Evolutionary conservation across 2,888 invertebrate species (phyloP), one percentile per base, ranked within the genome.

Genomic region (Podotricha telesiphe): DNA sequence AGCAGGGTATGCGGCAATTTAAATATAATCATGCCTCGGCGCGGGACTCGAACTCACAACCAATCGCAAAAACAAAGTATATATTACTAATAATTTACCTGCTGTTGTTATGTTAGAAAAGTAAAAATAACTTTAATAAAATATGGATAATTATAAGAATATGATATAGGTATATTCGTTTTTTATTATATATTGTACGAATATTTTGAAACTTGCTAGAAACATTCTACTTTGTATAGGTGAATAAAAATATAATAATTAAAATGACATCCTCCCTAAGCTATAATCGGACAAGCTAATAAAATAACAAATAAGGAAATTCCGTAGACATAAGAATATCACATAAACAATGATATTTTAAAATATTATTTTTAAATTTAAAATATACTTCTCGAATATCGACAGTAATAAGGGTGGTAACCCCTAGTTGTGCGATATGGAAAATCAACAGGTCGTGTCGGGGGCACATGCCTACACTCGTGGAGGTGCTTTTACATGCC

Each of bases 401-500:
- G 42, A 28, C 59, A 28, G 22, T 7, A 17, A 45, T 45, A 45
- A 70, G 63, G 65, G 61, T 59, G 58, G 68, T 62, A 68, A 78
- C 75, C 86, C 84, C 85, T 84, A 78, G 69, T 61, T 50, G 81
- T 81, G 79, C 80, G 74, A 79, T 83, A 84, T 85, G 85, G 82
- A 78, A 83, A 85, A 83, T 88, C 89, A 90, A 89, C 89, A 90
- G 89, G 89, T 90, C 81, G 80, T 81, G 78, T 77, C 82, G 77
- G 77, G 73, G 79, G 69, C 77, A 79, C 80, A 82, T 81, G 79
- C 83, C 77, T 77, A 69, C 75, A 76, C 73, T 73, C 73, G 69
- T 75, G 75, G 69, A 74, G 67, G 74, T 51, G 74, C 74, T 75
- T 83, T 85, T 81, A 83, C 70, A 84, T 75, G 69, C 67, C 69